Base-by-base conservation (phyloP, 2,113 vertebrate species). In the Antigone vipio region DNA sequence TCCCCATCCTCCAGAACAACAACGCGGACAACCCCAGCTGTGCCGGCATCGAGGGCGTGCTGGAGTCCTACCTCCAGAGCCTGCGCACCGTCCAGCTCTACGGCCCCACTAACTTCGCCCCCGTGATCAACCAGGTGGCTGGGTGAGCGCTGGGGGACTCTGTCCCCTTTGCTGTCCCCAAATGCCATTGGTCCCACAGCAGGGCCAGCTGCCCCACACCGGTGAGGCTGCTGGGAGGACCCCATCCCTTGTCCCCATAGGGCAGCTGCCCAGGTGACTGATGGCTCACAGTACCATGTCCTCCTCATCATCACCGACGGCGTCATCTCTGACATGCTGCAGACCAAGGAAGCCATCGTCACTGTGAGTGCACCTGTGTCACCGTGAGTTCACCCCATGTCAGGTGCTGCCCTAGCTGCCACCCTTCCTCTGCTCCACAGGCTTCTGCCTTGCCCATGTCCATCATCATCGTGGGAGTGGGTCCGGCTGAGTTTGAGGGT, bases 401-500 rank as follows among this genome's bases (percentile, higher is more conserved):
- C 2, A 7, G 71, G 24, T 47, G 67, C 62, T 76, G 15, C 35
- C 34, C 34, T 4, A 1, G 49, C 47, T 92, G 68, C 90, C 60
- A 76, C 53, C 27, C 56, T 77, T 86, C 72, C 27, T 75, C 90
- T 94, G 87, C 69, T 91, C 68, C 74, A 29, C 97, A 99, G 99
- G 99, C 99, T n/a, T 98, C 99, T 3, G 97, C 98, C 12, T 97
- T 99, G 80, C 99, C 99, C 35, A 98, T 99, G 98, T 99, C 99
- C 47, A 99, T 99, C 96, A 99, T 99, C 79, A 99, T 99, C 1
- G 99, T 99, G 4, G 99, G 99, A 84, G 99, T 99, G 76, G 99
- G 99, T 58, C 99, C 99, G 0, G 99, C 99, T 82, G 99, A 99
- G 97, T 99, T 99, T 98, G 99, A 99, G 73, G 99, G 99, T 99